A percentile compares a stretch with the other conserved stretches of the same genome.
Evolutionary conservation across 2,888 invertebrate genomes (phyloP).

Genomic region (Agrochola litura): DNA sequence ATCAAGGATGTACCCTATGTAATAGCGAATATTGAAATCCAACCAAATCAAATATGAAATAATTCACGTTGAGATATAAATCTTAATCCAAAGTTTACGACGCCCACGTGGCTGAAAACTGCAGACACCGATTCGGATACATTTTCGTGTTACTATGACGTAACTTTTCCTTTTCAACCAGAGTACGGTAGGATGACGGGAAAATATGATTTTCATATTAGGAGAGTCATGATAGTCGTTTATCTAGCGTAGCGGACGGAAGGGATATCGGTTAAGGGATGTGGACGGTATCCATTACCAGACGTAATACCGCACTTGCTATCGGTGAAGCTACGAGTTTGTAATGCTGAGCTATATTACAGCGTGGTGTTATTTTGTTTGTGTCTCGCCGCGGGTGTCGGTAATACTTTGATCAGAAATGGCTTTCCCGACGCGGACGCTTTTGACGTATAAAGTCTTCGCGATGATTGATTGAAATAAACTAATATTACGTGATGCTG

Average conservation of each 20-base stretch:
- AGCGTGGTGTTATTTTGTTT: constrained; percentile 2
- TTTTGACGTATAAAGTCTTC: constrained; percentile 7
- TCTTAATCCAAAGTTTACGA: constrained; percentile 41
- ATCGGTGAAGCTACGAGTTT: constrained; percentile 18
- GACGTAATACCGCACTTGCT: constrained; percentile 38
- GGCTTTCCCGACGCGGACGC: constrained; percentile 3
- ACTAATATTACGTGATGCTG: constrained; percentile 2
- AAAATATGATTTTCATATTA: constrained; percentile 57
- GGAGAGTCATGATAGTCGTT: constrained; percentile 50
- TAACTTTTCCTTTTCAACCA: constrained; percentile 34
- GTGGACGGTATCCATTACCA: constrained; percentile 45
- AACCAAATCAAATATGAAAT: constrained; percentile 35
- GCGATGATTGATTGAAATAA: constrained; percentile 21
- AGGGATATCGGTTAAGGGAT: constrained; percentile 40
- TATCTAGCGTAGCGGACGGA: constrained; percentile 49
- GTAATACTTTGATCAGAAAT: constrained; percentile 40
- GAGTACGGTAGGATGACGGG: constrained; percentile 17
- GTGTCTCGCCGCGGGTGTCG: constrained; percentile 6
- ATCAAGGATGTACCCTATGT: constrained; percentile 1
- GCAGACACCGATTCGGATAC: constrained; percentile 25
- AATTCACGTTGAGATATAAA: constrained; percentile 41
- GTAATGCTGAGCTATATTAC: constrained; percentile 24
- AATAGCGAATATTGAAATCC: constrained; percentile 23
- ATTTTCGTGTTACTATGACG: constrained; percentile 40
- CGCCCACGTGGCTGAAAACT: constrained; percentile 25